Base-by-base conservation (phyloP, 2,888 invertebrate species). In the Lycia hirtaria region DNA sequence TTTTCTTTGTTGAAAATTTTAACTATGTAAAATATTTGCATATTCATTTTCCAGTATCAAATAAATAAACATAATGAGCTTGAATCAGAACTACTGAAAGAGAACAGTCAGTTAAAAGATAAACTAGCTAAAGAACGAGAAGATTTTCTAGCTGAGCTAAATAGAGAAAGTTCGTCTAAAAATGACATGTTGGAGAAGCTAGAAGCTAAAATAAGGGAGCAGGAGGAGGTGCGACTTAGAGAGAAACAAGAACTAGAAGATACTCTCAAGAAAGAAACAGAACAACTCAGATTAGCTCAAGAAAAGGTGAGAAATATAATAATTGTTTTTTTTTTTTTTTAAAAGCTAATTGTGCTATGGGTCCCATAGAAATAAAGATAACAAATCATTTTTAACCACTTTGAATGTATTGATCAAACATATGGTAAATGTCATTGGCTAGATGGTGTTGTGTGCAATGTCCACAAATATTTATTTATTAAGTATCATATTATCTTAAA, bases 111-210 rank as follows among this genome's bases (percentile, higher is more conserved):
- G 20, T 75, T 94, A 1, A 83, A 93, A 58, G 80, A 87, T 30
- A 92, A 92, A 58, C 71, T 93, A 2, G 73, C 84, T 38, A 88
- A 88, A 48, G 93, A 94, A 64, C 78, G 92, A 54, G 80, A 87
- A 45, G 90, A 93, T 41, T 93, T 93, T 65, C 84, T 93, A 37
- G 72, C 74, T 5, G 88, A 88, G 61, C 68, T 93, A 28, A 85
- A 81, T 22, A 79, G 89, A 59, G 93, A 93, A 60, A 93, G 80
- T 66, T 78, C 87, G 9, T 93, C 93, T 1, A 93, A 93, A 80
- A 88, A 93, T 63, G 89, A 89, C 56, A 81, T 91, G 58, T 65
- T 94, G 41, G 82, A 88, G 33, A 92, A 92, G 48, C 81, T 94
- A 43, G 88, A 93, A 61, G 78, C 76, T 2, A 87, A 92, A 49